These are phyloP conservation scores for Antigone vipio DNA, from an alignment of 2,113 vertebrate genomes.

Conservation along the genomic window DNA sequence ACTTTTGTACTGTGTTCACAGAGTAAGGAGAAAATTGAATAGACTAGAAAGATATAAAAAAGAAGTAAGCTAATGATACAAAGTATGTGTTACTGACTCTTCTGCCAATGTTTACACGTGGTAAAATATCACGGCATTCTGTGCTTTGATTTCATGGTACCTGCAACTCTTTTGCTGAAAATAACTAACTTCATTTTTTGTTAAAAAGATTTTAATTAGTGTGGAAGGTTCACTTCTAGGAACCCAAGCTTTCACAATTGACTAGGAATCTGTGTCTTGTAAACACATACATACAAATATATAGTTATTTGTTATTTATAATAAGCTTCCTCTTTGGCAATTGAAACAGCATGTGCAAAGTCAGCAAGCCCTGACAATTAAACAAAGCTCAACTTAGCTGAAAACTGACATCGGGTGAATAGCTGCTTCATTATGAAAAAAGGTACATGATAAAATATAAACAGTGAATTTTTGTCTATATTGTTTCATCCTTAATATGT, in stretches of 20 bases:
- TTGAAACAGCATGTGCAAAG: background rate
- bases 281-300: background rate
- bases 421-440: background rate
- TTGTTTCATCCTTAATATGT: background rate
- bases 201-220: background rate
- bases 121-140: background rate
- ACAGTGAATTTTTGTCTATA: background rate
- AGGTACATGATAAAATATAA: background rate
- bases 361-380: background rate
- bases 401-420: background rate
- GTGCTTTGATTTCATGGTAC: background rate
- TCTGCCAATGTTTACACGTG: background rate
- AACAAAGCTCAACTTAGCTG: background rate
- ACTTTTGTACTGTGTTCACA: background rate
- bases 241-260: background rate
- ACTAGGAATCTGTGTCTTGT: background rate
- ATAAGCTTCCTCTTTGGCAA: background rate
- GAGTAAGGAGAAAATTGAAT: background rate
- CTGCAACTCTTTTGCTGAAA: background rate
- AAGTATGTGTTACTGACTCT: background rate
- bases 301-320: background rate
- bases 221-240: background rate
- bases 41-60: background rate
- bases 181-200: background rate
- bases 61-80: background rate